These are phyloP conservation scores for Ifrita kowaldi DNA, from an alignment of 2,113 vertebrate species.

Conservation along the genomic window DNA sequence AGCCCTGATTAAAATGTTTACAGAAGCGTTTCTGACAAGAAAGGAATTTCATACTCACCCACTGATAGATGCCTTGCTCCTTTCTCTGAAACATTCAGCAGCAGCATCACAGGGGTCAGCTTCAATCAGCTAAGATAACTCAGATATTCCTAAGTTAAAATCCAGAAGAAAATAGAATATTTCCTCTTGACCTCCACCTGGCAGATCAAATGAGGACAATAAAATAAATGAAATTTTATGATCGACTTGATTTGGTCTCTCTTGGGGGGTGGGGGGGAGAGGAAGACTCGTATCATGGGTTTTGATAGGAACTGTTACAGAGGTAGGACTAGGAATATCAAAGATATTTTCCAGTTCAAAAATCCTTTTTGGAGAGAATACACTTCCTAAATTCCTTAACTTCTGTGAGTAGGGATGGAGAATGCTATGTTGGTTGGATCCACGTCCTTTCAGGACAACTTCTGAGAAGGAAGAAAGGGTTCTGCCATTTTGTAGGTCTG, in stretches of 20 bases:
- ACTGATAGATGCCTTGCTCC: neutral
- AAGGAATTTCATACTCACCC: neutral
- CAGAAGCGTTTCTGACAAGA: neutral
- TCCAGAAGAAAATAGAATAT: neutral
- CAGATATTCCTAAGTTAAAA: conserved; percentile 8
- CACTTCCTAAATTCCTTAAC: neutral
- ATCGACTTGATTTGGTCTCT: neutral
- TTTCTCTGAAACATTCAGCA: neutral
- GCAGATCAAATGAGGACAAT: neutral
- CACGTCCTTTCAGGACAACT: neutral
- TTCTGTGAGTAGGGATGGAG: neutral
- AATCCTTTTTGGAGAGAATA: neutral
- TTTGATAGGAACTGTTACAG: neutral
- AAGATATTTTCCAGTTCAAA: neutral
- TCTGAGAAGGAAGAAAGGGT: neutral
- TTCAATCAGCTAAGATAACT: neutral
- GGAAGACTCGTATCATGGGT: neutral
- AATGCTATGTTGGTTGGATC: neutral
- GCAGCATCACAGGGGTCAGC: neutral
- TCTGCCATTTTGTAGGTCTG: neutral
- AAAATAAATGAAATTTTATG: neutral
- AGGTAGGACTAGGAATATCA: neutral
- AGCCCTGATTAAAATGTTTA: neutral
- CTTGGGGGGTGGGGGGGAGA: neutral
- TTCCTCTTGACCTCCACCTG: neutral